These are phyloP conservation scores for Cephus pygmeus DNA, from an alignment of 2,888 invertebrate genomes.

Conservation along the genomic window DNA sequence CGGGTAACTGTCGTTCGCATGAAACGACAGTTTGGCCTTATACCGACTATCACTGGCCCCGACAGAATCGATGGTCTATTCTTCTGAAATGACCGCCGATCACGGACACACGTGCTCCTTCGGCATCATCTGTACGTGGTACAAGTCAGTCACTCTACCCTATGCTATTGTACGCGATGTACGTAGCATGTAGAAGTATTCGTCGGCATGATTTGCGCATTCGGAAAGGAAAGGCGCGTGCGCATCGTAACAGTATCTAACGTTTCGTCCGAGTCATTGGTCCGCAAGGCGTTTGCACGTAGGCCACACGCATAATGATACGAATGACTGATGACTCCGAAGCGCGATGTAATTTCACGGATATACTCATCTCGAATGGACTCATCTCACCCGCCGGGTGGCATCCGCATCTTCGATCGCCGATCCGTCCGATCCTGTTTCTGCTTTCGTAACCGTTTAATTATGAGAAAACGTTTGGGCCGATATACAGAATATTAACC, in stretches of 20 bases:
- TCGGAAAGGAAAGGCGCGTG: constrained; percentile 40
- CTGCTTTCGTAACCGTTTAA: constrained; percentile 19
- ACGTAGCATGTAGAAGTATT: neutral
- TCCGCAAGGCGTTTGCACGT: constrained; percentile 22
- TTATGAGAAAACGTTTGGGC: neutral
- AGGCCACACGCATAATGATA: constrained; percentile 34
- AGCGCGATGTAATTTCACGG: constrained; percentile 51
- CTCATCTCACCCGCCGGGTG: constrained; percentile 26
- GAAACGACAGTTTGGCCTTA: neutral
- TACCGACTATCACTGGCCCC: neutral
- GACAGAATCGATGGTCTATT: neutral
- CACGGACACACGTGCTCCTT: neutral
- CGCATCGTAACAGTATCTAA: constrained; percentile 9
- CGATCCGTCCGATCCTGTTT: constrained; percentile 14
- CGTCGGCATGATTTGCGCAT: constrained; percentile 50
- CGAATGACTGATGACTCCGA: constrained; percentile 45
- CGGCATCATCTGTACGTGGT: neutral
- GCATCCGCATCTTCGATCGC: constrained; percentile 24
- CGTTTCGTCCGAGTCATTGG: constrained; percentile 38
- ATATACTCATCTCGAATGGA: constrained; percentile 30
- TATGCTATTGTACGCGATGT: neutral
- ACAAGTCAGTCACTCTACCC: neutral
- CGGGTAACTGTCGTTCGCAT: neutral
- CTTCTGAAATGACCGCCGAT: neutral
- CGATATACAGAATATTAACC: neutral